Conservation (phyloP, 2,888 invertebrate genomes). For the Aquatica leii region DNA sequence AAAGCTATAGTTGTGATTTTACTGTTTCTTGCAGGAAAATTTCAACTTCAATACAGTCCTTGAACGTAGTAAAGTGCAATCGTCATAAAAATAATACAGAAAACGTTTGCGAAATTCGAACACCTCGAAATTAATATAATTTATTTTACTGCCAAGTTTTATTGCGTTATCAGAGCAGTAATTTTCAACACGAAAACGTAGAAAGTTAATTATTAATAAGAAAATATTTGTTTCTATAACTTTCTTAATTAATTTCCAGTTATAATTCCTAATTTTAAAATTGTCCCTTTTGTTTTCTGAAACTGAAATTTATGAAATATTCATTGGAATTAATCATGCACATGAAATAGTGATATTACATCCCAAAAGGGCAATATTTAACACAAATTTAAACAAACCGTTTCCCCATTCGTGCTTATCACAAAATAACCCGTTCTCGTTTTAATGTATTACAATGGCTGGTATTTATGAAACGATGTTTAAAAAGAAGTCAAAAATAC, state of each 20-base stretch:
- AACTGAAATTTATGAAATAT: conserved; percentile 18
- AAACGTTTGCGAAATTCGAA: neutral
- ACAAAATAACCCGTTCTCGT: conserved; percentile 25
- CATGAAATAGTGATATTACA: conserved; percentile 22
- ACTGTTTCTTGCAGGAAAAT: conserved; percentile 9
- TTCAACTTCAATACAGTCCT: conserved; percentile 1
- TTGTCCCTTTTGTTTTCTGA: neutral
- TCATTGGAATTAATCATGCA: conserved; percentile 27
- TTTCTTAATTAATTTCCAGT: neutral
- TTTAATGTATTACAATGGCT: conserved; percentile 24
- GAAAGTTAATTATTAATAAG: conserved; percentile 5
- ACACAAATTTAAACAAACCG: conserved; percentile 28
- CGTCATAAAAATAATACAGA: neutral
- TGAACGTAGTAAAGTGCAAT: neutral
- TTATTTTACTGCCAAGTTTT: neutral
- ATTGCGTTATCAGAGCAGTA: neutral
- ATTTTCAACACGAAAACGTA: conserved; percentile 2
- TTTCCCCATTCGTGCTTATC: conserved; percentile 33
- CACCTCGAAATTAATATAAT: conserved; percentile 18
- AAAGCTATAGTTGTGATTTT: conserved; percentile 9
- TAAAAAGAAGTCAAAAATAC: conserved; percentile 7
- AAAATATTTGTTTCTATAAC: conserved; percentile 1
- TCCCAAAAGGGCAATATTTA: conserved; percentile 26
- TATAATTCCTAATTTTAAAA: neutral
- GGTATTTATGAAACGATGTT: conserved; percentile 3